These are phyloP conservation scores for Siphamia tubifer DNA, from an alignment of 2,113 vertebrate genomes.

Conservation along the genomic window DNA sequence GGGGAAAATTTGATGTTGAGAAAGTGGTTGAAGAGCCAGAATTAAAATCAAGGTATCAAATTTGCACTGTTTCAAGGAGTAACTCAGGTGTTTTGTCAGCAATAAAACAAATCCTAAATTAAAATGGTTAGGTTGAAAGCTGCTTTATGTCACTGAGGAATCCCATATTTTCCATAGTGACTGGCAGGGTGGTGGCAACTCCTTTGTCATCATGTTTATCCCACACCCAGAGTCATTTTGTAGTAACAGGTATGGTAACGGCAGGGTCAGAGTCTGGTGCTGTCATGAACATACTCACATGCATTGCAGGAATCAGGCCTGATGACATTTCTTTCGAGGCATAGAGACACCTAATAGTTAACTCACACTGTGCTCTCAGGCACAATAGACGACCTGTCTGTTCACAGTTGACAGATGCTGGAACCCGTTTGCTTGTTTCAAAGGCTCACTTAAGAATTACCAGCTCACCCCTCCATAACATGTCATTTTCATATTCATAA, in stretches of 20 bases:
- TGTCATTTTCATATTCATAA: not conserved
- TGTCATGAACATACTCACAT: constrained; percentile 29
- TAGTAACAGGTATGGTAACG: constrained; percentile 49
- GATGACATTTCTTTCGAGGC: constrained; percentile 68
- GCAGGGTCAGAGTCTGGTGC: not conserved
- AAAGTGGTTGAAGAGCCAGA: no score
- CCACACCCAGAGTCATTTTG: constrained; percentile 58
- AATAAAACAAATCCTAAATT: not conserved
- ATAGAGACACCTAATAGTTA: constrained; percentile 40
- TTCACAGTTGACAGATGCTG: not conserved
- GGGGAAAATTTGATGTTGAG: no score
- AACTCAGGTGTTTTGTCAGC: no score
- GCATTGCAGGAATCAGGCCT: constrained; percentile 59
- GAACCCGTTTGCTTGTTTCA: not conserved
- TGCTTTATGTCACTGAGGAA: constrained; percentile 11
- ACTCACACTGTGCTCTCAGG: no score
- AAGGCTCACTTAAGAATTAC: not conserved
- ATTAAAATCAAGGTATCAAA: no score
- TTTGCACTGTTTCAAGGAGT: no score
- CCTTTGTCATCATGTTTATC: constrained; percentile 39
- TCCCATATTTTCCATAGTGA: constrained; percentile 51
- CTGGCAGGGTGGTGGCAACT: constrained; percentile 57
- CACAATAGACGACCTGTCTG: constrained; percentile 19
- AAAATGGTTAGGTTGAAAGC: not conserved
- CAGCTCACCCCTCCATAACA: not conserved